Conservation (phyloP, 2,888 invertebrate genomes). For the Coleophora deauratella region DNA sequence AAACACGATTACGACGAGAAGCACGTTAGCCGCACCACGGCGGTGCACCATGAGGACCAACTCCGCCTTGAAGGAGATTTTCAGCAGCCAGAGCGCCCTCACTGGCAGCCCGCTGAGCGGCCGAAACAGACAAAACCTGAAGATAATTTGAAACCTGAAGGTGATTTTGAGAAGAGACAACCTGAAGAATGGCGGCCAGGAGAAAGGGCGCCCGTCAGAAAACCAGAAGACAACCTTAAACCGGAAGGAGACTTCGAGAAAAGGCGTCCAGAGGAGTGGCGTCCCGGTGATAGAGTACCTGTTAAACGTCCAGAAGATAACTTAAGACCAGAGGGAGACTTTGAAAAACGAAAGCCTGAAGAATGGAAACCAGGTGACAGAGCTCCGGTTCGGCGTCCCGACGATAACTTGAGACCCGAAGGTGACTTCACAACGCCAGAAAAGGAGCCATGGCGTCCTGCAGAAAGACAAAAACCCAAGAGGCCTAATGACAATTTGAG, state of each 20-base stretch:
- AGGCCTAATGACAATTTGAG: slow-evolving; percentile 66
- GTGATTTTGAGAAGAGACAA: slow-evolving; percentile 55
- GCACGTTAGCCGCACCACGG: slow-evolving; percentile 74
- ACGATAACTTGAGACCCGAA: slow-evolving; percentile 71
- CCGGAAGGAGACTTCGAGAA: slow-evolving; percentile 70
- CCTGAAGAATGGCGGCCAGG: slow-evolving; percentile 54
- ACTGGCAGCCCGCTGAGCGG: slow-evolving; percentile 74
- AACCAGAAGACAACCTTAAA: slow-evolving; percentile 64
- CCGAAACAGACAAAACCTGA: slow-evolving; percentile 64
- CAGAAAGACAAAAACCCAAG: slow-evolving; percentile 58
- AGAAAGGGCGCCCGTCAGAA: slow-evolving; percentile 39
- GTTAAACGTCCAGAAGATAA: slow-evolving; percentile 68
- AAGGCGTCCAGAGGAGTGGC: slow-evolving; percentile 43
- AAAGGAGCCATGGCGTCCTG: slow-evolving; percentile 53
- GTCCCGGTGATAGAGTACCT: slow-evolving; percentile 58
- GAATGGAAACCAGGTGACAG: slow-evolving; percentile 59
- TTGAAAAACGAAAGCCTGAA: slow-evolving; percentile 38
- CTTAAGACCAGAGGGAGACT: slow-evolving; percentile 63
- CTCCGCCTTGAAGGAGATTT: slow-evolving; percentile 82
- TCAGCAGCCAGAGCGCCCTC: slow-evolving; percentile 63
- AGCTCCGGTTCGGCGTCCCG: slow-evolving; percentile 62
- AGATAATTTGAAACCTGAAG: slow-evolving; percentile 54
- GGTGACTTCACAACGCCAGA: slow-evolving; percentile 60
- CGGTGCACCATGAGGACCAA: slow-evolving; percentile 79
- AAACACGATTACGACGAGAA: slow-evolving; percentile 79